Conservation (phyloP, 2,888 invertebrate species). For the Uloborus plumipes region DNA sequence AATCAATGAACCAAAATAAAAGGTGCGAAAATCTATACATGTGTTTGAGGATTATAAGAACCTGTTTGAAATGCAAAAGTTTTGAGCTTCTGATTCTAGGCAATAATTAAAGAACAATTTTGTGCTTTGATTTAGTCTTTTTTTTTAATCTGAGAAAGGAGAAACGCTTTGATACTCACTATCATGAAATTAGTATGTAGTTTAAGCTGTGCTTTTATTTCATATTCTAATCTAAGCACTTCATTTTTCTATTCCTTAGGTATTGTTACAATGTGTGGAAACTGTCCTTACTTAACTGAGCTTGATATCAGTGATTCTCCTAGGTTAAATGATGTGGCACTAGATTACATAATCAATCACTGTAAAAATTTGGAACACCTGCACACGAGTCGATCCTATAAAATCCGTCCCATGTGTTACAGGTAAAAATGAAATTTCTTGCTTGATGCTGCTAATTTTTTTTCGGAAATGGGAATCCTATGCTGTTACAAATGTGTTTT, state of each 20-base stretch:
- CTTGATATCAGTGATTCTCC: conserved; percentile 91
- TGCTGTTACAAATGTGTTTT: background rate
- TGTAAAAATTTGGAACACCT: conserved; percentile 75
- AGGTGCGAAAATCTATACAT: too few relatives aligned
- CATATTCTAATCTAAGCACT: conserved; percentile 18
- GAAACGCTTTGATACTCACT: too few relatives aligned
- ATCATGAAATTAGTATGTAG: too few relatives aligned
- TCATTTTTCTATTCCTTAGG: conserved; percentile 75
- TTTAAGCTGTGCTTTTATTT: too few relatives aligned
- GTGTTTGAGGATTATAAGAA: too few relatives aligned
- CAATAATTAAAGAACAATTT: too few relatives aligned
- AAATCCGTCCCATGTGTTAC: conserved; percentile 76
- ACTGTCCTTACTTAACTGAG: conserved; percentile 82
- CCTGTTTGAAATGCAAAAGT: too few relatives aligned
- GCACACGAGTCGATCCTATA: conserved; percentile 81
- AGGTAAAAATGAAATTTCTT: conserved; percentile 74
- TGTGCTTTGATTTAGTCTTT: too few relatives aligned
- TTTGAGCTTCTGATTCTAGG: too few relatives aligned
- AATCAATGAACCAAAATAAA: too few relatives aligned
- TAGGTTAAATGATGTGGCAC: conserved; percentile 77
- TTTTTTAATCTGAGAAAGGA: too few relatives aligned
- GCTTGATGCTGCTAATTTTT: background rate
- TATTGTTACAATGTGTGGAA: conserved; percentile 77
- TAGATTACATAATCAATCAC: conserved; percentile 75
- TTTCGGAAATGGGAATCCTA: background rate